phyloP scores from a whole-genome alignment of 2,888 invertebrate species.

The Phoenoteleia sp. region DNA sequence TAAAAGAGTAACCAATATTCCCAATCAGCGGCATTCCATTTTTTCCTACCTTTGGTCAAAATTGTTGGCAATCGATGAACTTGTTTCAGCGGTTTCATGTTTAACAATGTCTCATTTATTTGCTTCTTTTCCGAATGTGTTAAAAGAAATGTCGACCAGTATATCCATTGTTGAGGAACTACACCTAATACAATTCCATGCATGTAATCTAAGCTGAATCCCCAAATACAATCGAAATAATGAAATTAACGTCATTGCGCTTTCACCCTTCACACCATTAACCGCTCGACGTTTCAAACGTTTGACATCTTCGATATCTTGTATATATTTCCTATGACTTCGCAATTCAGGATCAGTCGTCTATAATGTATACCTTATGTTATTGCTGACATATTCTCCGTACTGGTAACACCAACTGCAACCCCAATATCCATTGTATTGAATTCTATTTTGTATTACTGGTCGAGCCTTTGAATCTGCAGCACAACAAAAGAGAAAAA shows the following conservation, averaged over 20 bases:
- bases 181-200: constrained; percentile 53
- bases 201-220: constrained; percentile 30
- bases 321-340: neutral
- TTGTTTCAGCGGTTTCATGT: neutral
- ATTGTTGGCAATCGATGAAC: constrained; percentile 28
- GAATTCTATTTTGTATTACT: too few species aligned
- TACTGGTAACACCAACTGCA: too few species aligned
- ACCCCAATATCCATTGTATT: too few species aligned
- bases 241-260: neutral
- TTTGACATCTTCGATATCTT: neutral
- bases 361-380: neutral
- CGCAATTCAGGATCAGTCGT: neutral
- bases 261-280: neutral
- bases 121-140: neutral
- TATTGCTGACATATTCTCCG: neutral
- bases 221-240: constrained; percentile 16
- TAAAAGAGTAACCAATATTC: constrained; percentile 59
- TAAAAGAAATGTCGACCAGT: constrained; percentile 3
- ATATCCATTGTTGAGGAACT: constrained; percentile 28
- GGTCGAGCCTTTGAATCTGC: too few species aligned
- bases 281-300: neutral
- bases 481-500: too few species aligned
- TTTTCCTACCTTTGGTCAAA: constrained; percentile 1
- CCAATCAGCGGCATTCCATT: constrained; percentile 56
- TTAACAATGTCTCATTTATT: neutral